These are phyloP conservation scores for Beroe forskalii DNA, from an alignment of 37 sponge, comb jelly and placozoan species.

Conservation along the genomic window DNA sequence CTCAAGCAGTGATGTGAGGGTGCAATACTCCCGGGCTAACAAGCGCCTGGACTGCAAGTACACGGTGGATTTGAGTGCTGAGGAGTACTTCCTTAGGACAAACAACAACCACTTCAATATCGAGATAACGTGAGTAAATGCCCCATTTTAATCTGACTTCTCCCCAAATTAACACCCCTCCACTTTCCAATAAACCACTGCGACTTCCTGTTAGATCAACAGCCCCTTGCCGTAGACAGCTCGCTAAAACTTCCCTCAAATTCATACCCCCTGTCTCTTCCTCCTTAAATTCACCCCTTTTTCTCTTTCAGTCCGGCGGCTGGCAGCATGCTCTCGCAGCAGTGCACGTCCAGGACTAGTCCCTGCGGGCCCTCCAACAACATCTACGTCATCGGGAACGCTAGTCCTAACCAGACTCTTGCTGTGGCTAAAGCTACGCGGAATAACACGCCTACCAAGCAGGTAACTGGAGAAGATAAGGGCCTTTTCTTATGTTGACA, in stretches of 20 bases:
- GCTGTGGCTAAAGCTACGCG: not conserved
- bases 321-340: slow-evolving; percentile 9
- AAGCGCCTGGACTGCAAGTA: slow-evolving; percentile 59
- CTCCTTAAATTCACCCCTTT: not conserved
- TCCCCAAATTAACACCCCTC: too few species aligned
- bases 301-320: not conserved
- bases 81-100: slow-evolving; percentile 16
- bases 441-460: not conserved
- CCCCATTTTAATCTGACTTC: too few species aligned
- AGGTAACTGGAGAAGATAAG: slow-evolving; percentile 9
- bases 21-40: not conserved
- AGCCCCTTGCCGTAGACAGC: too few species aligned
- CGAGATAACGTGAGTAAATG: slow-evolving; percentile 19
- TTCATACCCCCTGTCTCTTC: too few species aligned
- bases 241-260: too few species aligned
- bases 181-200: too few species aligned
- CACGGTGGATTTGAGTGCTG: not conserved
- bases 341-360: not conserved
- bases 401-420: not conserved
- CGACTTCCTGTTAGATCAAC: too few species aligned
- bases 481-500: too few species aligned
- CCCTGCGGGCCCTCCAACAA: slow-evolving; percentile 33
- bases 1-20: not conserved
- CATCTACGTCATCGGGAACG: not conserved
- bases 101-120: slow-evolving; percentile 30